A percentile compares a stretch with the other conserved stretches of the same genome.
phyloP scores from a whole-genome alignment of 2,113 vertebrate species.

The Oenanthe melanoleuca region DNA sequence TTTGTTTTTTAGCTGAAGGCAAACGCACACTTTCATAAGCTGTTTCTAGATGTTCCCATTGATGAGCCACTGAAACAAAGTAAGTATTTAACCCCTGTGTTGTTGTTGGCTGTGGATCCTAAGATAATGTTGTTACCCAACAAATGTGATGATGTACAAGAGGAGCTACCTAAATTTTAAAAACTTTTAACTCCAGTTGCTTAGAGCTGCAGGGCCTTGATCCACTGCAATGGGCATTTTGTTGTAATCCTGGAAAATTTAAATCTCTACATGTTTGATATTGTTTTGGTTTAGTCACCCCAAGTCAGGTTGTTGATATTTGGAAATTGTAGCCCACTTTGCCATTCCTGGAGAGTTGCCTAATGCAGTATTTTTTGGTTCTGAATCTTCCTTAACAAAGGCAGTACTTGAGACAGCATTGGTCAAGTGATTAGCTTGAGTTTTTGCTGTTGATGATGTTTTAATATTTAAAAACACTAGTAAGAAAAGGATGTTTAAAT shows the following conservation, averaged over 20 bases:
- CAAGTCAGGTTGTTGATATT: not conserved
- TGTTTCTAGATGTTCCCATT: constrained; percentile 90
- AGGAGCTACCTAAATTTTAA: not conserved
- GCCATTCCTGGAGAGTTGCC: not conserved
- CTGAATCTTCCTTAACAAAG: not conserved
- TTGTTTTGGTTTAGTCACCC: too few species aligned
- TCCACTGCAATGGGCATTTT: not conserved
- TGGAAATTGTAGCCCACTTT: not conserved
- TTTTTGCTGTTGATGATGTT: not conserved
- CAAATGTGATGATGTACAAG: not conserved
- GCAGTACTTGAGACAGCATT: not conserved
- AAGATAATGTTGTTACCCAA: not conserved
- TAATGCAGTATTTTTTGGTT: not conserved
- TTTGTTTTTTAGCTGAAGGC: constrained; percentile 85
- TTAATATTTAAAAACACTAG: not conserved
- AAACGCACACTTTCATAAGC: constrained; percentile 94
- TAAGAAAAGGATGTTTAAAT: not conserved
- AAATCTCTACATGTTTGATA: not conserved
- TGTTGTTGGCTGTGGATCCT: not conserved
- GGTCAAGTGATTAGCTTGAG: not conserved
- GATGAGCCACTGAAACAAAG: constrained; percentile 91
- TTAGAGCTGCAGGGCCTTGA: not conserved
- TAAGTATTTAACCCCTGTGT: constrained; percentile 71
- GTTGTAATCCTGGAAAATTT: not conserved
- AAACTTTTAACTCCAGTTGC: not conserved